These are phyloP conservation scores for Seira ritae DNA, from an alignment of 2,888 invertebrate species.

Conservation along the genomic window DNA sequence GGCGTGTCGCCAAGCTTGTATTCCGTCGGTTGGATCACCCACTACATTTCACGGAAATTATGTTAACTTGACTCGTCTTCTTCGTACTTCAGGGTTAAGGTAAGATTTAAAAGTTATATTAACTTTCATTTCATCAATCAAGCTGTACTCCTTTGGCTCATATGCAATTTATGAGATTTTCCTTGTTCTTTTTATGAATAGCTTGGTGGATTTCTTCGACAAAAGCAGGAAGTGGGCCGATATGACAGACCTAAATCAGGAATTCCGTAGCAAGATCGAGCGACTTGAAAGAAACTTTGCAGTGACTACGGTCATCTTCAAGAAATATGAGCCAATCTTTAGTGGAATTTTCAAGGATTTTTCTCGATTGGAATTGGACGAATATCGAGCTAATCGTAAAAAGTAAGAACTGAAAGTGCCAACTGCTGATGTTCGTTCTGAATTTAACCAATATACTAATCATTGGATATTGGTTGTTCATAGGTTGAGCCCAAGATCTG, in stretches of 20 bases:
- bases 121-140: not conserved
- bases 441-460: slow-evolving; percentile 1
- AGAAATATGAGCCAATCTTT: slow-evolving; percentile 93
- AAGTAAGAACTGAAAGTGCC: slow-evolving; percentile 68
- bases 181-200: slow-evolving; percentile 77
- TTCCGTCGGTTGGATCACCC: slow-evolving; percentile 87
- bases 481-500: slow-evolving; percentile 86
- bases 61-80: slow-evolving; percentile 91
- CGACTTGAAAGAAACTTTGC: slow-evolving; percentile 92
- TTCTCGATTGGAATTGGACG: slow-evolving; percentile 70
- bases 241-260: slow-evolving; percentile 91
- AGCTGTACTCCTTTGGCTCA: too few species aligned
- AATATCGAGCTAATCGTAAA: slow-evolving; percentile 70
- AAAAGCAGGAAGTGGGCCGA: slow-evolving; percentile 97
- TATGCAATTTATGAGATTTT: not conserved
- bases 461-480: slow-evolving; percentile 48
- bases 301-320: slow-evolving; percentile 94
- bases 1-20: slow-evolving; percentile 87
- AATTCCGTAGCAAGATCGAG: slow-evolving; percentile 89
- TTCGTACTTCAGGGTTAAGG: slow-evolving; percentile 93
- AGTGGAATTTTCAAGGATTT: slow-evolving; percentile 87
- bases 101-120: slow-evolving; percentile 75
- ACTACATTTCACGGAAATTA: slow-evolving; percentile 91
- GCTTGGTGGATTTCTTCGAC: slow-evolving; percentile 93
- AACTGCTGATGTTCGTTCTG: slow-evolving; percentile 2